Evolutionary conservation across 2,113 vertebrate genomes (phyloP).

Genomic region (Cryptomyrus ogoouensis): DNA sequence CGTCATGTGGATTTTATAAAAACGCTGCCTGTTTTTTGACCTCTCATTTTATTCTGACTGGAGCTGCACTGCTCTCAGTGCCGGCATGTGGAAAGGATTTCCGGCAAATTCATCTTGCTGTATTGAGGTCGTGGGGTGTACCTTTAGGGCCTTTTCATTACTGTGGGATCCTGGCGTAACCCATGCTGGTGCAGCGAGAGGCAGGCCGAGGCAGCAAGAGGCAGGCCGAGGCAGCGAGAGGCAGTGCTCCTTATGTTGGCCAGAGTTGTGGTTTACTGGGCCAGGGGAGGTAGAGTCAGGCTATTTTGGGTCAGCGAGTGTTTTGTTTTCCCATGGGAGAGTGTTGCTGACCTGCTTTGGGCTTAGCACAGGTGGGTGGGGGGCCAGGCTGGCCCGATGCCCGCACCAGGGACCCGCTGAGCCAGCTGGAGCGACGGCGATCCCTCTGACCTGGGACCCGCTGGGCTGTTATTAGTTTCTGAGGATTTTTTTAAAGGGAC

Average conservation of each 20-base stretch:
- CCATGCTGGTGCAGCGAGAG: neutral
- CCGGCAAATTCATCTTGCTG: neutral
- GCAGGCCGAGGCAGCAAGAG: neutral
- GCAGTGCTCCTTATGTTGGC: neutral
- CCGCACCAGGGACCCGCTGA: neutral
- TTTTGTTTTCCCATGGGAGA: neutral
- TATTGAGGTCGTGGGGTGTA: neutral
- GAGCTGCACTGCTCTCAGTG: neutral
- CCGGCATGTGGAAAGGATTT: neutral
- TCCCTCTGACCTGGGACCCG: neutral
- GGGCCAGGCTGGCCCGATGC: neutral
- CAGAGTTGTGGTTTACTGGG: neutral
- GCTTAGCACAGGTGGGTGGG: neutral
- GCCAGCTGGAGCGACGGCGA: neutral
- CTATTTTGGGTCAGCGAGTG: neutral
- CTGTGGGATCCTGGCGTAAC: neutral
- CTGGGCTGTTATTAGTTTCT: neutral
- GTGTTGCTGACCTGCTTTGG: neutral
- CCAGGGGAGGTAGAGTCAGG: neutral
- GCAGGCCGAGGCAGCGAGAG: neutral
- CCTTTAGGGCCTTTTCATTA: neutral
- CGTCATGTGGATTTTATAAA: neutral
- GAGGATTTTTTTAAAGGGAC: neutral
- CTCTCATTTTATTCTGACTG: neutral
- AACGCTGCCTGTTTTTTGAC: neutral